These are phyloP conservation scores for Ailurus styani DNA, from an alignment of 2,113 vertebrate species.

Conservation along the genomic window DNA sequence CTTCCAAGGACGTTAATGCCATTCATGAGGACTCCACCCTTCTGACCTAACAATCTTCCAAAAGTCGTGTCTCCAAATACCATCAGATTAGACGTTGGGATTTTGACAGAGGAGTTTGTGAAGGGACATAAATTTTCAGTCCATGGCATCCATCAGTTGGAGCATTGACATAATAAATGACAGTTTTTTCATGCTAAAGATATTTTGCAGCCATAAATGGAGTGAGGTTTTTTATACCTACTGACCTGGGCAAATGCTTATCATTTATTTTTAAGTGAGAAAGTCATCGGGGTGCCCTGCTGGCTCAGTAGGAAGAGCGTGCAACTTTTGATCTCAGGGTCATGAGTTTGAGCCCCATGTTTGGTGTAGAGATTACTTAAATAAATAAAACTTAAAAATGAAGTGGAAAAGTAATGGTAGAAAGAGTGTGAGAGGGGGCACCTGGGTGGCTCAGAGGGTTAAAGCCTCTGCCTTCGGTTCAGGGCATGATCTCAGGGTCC, in stretches of 20 bases:
- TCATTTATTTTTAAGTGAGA: not conserved
- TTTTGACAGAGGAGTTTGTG: not conserved
- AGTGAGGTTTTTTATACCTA: not conserved
- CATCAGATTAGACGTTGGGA: not conserved
- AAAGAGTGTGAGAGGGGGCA: not conserved
- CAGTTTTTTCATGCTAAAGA: not conserved
- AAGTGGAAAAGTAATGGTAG: not conserved
- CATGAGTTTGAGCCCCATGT: not conserved
- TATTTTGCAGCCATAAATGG: not conserved
- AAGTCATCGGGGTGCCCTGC: not conserved
- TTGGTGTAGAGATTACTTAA: not conserved
- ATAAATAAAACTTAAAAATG: not conserved
- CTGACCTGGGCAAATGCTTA: not conserved
- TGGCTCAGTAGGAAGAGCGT: not conserved
- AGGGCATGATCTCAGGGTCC: too few species aligned
- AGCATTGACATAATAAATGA: not conserved
- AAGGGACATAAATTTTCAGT: not conserved
- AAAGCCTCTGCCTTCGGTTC: too few species aligned
- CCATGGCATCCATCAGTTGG: not conserved
- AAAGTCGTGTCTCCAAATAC: not conserved
- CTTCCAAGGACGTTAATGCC: not conserved
- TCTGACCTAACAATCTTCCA: not conserved
- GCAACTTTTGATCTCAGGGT: not conserved
- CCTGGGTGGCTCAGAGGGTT: too few species aligned
- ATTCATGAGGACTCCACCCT: not conserved